Base-by-base conservation (phyloP, 1,140 invertebrate species). In the Rhagoletis zephyria region DNA sequence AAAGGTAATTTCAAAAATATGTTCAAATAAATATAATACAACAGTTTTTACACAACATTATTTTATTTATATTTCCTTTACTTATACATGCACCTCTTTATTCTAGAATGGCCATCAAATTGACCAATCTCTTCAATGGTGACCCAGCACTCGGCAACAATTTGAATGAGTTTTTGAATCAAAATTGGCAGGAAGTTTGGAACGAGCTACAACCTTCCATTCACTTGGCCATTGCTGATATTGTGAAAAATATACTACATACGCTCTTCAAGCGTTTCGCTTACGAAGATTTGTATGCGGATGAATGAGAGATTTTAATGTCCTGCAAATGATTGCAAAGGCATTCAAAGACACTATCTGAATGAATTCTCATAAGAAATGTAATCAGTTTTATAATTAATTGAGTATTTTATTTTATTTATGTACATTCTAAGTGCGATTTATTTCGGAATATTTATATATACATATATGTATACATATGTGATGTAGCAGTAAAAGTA, bases 111-210 rank as follows among this genome's bases (percentile, higher is more conserved):
- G 94, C 93, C 16, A 94, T 96, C 61, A 93, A 95, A 87, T 91
- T 97, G 42, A 94, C 95, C 2, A 95, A 96, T 93, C 92, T 96
- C 1, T 96, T 96, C 89, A 95, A 96, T 88, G 95, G 95, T 2
- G 95, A 97, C 88, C 91, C 94, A 77, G 94, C 95, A 42, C 90
- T 97, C 51, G 95, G 95, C 93, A 91, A 93, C 30, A 94, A 94
- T 1, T 94, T 95, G 92, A 95, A 95, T 90, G 89, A 94, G 14
- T 95, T 95, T 89, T 89, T 95, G 6, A 95, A 95, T 88, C 94
- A 95, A 86, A 95, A 95, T 87, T 95, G 95, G 95, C 93, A 92
- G 56, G 93, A 92, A 60, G 94, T 95, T 0, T 93, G 93, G 40
- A 93, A 91, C 56, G 94, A 95, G 88, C 93, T 95, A 42, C 95